A percentile compares a stretch with the other conserved stretches of the same genome.
Conservation (phyloP, 2,888 invertebrate species). For the Hemicrepidius hirtus region DNA sequence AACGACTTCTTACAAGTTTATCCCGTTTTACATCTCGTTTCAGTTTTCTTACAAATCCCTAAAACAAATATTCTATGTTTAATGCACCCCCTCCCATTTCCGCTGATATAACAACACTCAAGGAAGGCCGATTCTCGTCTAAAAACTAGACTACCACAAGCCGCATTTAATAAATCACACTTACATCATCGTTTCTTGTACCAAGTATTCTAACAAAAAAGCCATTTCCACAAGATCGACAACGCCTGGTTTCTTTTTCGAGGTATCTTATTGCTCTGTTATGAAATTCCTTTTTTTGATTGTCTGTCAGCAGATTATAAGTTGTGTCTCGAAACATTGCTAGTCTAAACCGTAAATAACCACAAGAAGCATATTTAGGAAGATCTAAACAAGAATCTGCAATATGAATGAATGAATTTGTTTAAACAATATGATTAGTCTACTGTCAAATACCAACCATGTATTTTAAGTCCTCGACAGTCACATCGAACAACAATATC, state of each 20-base stretch:
- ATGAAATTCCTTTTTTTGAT: slow-evolving; percentile 78
- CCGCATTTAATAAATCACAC: background rate
- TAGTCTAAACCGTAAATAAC: slow-evolving; percentile 77
- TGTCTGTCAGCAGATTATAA: slow-evolving; percentile 78
- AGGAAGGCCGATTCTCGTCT: too few species aligned
- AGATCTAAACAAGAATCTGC: slow-evolving; percentile 68
- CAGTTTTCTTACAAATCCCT: slow-evolving; percentile 17
- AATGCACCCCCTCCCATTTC: too few species aligned
- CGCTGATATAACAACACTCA: too few species aligned
- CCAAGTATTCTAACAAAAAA: slow-evolving; percentile 74
- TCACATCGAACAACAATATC: slow-evolving; percentile 68
- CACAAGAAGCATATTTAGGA: slow-evolving; percentile 78
- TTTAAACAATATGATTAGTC: too few species aligned
- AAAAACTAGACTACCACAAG: too few species aligned
- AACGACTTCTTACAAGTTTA: background rate
- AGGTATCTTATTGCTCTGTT: slow-evolving; percentile 76
- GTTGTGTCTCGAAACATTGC: slow-evolving; percentile 76
- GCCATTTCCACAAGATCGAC: slow-evolving; percentile 75
- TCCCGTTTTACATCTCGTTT: background rate
- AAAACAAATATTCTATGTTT: too few species aligned
- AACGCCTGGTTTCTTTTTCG: slow-evolving; percentile 76
- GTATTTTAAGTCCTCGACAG: slow-evolving; percentile 69
- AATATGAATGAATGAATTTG: slow-evolving; percentile 8
- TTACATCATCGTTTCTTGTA: slow-evolving; percentile 66
- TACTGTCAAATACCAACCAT: slow-evolving; percentile 62